A percentile compares a stretch with the other conserved stretches of the same genome.
These are phyloP conservation scores for Monochamus alternatus DNA, from an alignment of 2,888 invertebrate genomes.

Conservation along the genomic window DNA sequence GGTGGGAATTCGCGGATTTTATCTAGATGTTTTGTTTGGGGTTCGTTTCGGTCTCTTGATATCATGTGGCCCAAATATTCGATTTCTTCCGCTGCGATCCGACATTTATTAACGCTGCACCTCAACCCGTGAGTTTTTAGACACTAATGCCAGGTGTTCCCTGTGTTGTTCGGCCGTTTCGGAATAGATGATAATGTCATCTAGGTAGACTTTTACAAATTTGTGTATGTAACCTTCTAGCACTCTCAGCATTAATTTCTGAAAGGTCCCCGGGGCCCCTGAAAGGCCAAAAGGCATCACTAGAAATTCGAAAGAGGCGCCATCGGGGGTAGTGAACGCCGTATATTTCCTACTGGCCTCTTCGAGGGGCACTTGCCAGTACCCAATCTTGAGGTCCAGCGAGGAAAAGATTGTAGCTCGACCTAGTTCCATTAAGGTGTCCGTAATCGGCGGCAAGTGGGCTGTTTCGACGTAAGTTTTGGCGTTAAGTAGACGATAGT, in stretches of 20 bases:
- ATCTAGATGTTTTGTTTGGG: constrained; percentile 36
- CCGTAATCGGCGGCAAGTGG: too few relatives aligned
- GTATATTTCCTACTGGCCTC: too few relatives aligned
- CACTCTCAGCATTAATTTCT: constrained; percentile 14
- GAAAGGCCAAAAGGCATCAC: neutral
- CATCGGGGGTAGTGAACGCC: too few relatives aligned
- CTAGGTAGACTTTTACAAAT: constrained; percentile 56
- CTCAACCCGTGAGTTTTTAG: constrained; percentile 44
- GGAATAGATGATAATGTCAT: constrained; percentile 57
- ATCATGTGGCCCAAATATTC: constrained; percentile 45
- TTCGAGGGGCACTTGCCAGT: neutral
- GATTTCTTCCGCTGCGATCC: constrained; percentile 38
- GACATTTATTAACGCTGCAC: constrained; percentile 43
- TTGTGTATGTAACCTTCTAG: constrained; percentile 24
- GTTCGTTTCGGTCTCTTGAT: constrained; percentile 38
- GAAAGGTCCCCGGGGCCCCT: neutral
- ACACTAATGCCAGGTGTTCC: constrained; percentile 43
- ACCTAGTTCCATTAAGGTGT: too few relatives aligned
- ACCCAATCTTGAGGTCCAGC: neutral
- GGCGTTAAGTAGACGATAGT: too few relatives aligned
- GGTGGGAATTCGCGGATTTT: too few relatives aligned
- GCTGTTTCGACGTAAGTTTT: too few relatives aligned
- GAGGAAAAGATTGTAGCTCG: neutral
- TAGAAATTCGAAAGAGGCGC: too few relatives aligned
- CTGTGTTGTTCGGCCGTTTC: constrained; percentile 45